Evolutionary conservation across 2,888 invertebrate genomes (phyloP).

Genomic region (Drosophila sordidula): DNA sequence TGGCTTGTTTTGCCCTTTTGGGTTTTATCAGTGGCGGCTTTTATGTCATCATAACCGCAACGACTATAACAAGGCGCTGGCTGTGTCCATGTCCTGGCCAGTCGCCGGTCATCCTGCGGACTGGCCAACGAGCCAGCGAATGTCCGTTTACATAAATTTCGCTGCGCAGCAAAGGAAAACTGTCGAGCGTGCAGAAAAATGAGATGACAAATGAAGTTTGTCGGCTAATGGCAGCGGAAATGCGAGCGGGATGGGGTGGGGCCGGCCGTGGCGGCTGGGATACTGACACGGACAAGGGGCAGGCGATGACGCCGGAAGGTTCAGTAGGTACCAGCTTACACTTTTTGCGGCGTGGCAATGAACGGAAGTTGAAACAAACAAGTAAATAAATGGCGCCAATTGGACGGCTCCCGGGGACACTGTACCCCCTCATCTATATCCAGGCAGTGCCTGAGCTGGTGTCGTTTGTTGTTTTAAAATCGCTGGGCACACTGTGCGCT

Average conservation of each 20-base stretch:
- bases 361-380: slow-evolving; percentile 80
- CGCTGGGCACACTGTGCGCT: slow-evolving; percentile 28
- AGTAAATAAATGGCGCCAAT: slow-evolving; percentile 82
- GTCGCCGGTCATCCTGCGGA: slow-evolving; percentile 53
- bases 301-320: slow-evolving; percentile 20
- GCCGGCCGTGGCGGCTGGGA: not conserved
- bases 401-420: slow-evolving; percentile 57
- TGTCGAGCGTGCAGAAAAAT: slow-evolving; percentile 80
- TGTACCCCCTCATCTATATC: not conserved
- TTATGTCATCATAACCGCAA: slow-evolving; percentile 78
- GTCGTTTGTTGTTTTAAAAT: slow-evolving; percentile 73
- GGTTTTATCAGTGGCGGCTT: slow-evolving; percentile 73
- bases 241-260: slow-evolving; percentile 50
- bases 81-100: slow-evolving; percentile 23
- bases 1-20: slow-evolving; percentile 64
- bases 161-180: slow-evolving; percentile 68
- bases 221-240: slow-evolving; percentile 79
- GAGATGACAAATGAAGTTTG: slow-evolving; percentile 81
- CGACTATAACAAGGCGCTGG: slow-evolving; percentile 45
- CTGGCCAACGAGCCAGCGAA: slow-evolving; percentile 58
- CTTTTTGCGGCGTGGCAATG: slow-evolving; percentile 79
- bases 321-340: slow-evolving; percentile 68
- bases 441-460: slow-evolving; percentile 20
- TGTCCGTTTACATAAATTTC: slow-evolving; percentile 80
- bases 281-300: not conserved